phyloP scores from a whole-genome alignment of 2,113 vertebrate genomes.

The Oreochromis tanganicae region DNA sequence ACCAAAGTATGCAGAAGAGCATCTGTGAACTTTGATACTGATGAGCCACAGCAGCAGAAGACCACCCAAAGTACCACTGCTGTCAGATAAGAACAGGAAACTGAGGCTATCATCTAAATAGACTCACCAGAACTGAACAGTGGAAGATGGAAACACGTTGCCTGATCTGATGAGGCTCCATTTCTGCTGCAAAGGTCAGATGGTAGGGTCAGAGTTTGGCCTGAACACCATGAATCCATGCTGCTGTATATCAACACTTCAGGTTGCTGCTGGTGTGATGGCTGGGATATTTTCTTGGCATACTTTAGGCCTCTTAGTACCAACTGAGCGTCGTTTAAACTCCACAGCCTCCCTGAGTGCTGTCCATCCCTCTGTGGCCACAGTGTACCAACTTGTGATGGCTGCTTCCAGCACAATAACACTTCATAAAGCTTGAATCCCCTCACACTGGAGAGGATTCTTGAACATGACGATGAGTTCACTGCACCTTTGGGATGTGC shows the following conservation, averaged over 20 bases:
- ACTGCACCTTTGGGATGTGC: background rate
- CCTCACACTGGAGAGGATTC: background rate
- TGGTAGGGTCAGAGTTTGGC: background rate
- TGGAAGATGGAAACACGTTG: background rate
- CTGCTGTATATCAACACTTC: background rate
- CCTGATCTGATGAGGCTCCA: background rate
- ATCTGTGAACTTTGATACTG: background rate
- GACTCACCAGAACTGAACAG: background rate
- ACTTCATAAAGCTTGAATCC: background rate
- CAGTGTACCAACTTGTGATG: background rate
- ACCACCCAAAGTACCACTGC: background rate
- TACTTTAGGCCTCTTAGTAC: background rate
- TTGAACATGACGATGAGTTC: background rate
- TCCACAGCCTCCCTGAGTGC: background rate
- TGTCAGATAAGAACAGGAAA: background rate
- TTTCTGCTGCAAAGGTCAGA: background rate
- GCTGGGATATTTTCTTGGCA: background rate
- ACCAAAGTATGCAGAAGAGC: background rate
- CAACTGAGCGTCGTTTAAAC: background rate
- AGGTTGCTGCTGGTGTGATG: background rate
- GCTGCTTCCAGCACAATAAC: background rate
- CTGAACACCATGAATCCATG: background rate
- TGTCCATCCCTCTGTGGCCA: background rate
- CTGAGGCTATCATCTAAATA: background rate
- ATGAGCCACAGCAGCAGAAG: background rate